Conservation (phyloP, 2,888 invertebrate genomes). For the Elaeidobius kamerunicus region DNA sequence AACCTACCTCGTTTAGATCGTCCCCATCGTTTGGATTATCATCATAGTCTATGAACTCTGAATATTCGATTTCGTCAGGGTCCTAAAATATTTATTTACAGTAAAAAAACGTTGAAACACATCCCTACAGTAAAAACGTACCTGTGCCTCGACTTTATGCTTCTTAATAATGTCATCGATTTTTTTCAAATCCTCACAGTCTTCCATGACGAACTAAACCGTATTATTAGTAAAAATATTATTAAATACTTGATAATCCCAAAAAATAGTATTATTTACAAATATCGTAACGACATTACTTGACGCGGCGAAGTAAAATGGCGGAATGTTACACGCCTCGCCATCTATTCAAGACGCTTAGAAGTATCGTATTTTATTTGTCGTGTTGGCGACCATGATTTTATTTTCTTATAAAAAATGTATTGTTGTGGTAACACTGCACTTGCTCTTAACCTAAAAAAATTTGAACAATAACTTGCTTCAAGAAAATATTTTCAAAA, state of each 20-base stretch:
- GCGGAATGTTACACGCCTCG: not conserved
- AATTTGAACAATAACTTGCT: too few species aligned
- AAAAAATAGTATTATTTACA: too few species aligned
- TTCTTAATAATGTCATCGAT: conserved; percentile 18
- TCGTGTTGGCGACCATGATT: too few species aligned
- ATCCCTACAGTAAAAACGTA: not conserved
- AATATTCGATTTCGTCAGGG: conserved; percentile 16
- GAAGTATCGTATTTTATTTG: too few species aligned
- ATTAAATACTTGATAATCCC: too few species aligned
- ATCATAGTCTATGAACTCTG: conserved; percentile 15
- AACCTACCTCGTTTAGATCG: conserved; percentile 12
- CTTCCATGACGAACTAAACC: too few species aligned
- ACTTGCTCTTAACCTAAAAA: too few species aligned
- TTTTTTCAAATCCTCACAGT: conserved; percentile 17
- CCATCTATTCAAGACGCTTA: conserved; percentile 5
- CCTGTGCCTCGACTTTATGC: conserved; percentile 19
- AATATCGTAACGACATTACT: too few species aligned
- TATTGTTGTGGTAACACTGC: too few species aligned
- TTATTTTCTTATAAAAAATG: too few species aligned
- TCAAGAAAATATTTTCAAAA: too few species aligned
- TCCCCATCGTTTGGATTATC: conserved; percentile 4
- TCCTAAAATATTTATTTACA: conserved; percentile 6
- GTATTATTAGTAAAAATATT: too few species aligned
- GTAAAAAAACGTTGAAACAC: conserved; percentile 2
- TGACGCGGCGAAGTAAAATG: conserved; percentile 4